A percentile compares a stretch with the other conserved stretches of the same genome.
Conservation (phyloP, 2,888 invertebrate species). For the Trichopria drosophilae region DNA sequence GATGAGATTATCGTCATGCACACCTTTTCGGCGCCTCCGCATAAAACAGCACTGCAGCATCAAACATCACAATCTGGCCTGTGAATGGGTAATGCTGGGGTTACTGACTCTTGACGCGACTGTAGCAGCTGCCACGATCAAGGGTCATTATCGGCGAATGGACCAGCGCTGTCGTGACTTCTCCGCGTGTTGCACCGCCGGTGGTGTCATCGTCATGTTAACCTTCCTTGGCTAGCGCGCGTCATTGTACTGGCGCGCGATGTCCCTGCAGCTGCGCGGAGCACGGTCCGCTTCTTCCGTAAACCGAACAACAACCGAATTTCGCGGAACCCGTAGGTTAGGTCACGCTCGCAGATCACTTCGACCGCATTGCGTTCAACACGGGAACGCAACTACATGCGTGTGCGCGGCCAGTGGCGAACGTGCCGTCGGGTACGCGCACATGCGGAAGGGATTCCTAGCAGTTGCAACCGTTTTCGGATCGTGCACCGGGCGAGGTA, state of each 20-base stretch:
- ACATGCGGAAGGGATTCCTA: background rate
- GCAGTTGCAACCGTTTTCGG: background rate
- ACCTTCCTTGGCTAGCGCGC: too few species aligned
- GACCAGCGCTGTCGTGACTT: too few species aligned
- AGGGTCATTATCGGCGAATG: constrained; percentile 29
- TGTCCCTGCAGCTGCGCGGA: too few species aligned
- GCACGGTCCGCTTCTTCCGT: too few species aligned
- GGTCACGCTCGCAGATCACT: too few species aligned
- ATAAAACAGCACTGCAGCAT: constrained; percentile 56
- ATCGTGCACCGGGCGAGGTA: constrained; percentile 39
- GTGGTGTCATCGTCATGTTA: constrained; percentile 34
- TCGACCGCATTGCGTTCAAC: too few species aligned
- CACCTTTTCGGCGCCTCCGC: constrained; percentile 54
- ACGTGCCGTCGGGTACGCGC: too few species aligned
- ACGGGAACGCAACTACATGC: too few species aligned
- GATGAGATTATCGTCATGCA: too few species aligned
- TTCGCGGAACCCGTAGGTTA: too few species aligned
- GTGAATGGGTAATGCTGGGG: constrained; percentile 46
- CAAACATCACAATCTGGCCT: constrained; percentile 52
- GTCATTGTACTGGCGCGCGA: constrained; percentile 37
- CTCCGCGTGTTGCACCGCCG: constrained; percentile 30
- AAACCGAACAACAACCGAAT: too few species aligned
- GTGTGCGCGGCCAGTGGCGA: too few species aligned
- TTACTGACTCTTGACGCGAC: constrained; percentile 50
- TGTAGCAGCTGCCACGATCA: constrained; percentile 19